These are phyloP conservation scores for Caenorhabditis sinica DNA, from an alignment of 2,888 invertebrate genomes.

Conservation along the genomic window DNA sequence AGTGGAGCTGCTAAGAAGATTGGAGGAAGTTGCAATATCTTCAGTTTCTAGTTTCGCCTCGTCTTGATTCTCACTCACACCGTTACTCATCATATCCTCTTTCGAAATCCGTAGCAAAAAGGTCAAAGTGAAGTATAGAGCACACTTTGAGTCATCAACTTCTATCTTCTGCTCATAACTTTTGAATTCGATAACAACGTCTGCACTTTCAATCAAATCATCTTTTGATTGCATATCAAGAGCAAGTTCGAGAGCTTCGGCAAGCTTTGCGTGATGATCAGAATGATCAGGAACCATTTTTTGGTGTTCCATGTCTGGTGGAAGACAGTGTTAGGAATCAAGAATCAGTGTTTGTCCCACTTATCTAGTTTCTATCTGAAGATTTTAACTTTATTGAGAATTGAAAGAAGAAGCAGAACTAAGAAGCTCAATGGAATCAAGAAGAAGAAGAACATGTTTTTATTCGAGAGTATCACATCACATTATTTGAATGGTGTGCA, in stretches of 20 bases:
- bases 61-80: no score
- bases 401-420: not conserved
- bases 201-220: constrained; percentile 19
- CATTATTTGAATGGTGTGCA: constrained; percentile 43
- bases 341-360: not conserved
- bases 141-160: constrained; percentile 14
- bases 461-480: constrained; percentile 59
- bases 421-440: not conserved
- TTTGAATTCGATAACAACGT: constrained; percentile 5
- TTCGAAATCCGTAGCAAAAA: not conserved
- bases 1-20: constrained; percentile 1
- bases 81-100: not conserved
- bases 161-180: constrained; percentile 7
- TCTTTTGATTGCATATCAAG: not conserved
- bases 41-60: not conserved
- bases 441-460: constrained; percentile 29
- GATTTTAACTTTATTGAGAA: constrained; percentile 1
- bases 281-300: not conserved
- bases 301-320: not conserved
- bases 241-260: not conserved
- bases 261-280: not conserved
- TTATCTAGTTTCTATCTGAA: no score
- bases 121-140: not conserved
- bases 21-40: not conserved
- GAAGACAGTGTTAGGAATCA: not conserved